Base-by-base conservation (phyloP, 2,797 vertebrate species). In the Falco cherrug region DNA sequence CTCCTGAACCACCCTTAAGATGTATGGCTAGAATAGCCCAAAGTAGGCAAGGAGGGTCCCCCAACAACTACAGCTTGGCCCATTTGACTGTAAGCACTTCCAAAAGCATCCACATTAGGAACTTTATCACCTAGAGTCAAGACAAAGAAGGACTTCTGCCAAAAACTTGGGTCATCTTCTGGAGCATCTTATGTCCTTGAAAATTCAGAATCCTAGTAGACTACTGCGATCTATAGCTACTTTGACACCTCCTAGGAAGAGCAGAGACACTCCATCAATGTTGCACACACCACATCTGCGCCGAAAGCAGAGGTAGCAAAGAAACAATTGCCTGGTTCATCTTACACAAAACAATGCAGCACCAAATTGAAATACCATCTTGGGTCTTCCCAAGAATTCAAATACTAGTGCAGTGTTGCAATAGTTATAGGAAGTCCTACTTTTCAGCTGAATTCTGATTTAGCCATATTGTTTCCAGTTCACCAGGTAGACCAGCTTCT, bases 31-130 rank as follows among this genome's bases (percentile, higher is more conserved):
- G 54, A 94, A 31, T 8, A 53, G 5, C 24, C 21, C 37, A n/a
- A 35, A 60, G 16, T 1, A 59, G 35, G 11, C 4, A 16, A 60
- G 51, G 21, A 31, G 21, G 0, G 1, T 1, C 28, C 11, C 17
- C n/a, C n/a, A 35, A 10, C 4, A 51, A 9, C 2, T 3, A 6
- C 0, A 0, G 0, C 15, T 77, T n/a, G 47, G 18, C 60, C 6
- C 11, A 5, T 80, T 54, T 81, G 29, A 57, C 51, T 16, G 9
- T 31, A 17, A 5, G 3, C 13, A 37, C 39, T 78, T 61, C 4
- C 16, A 74, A 1, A 84, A 80, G 5, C 2, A 1, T 6, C 16
- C 24, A 3, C 3, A 19, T 64, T 8, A 45, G 19, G 24, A 33
- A 33, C 3, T n/a, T 67, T 10, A 10, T 48, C 17, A 29, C 8